Evolutionary conservation across 2,888 invertebrate genomes (phyloP), one percentile per base, ranked within the genome.

Genomic region (Ceriagrion tenellum): DNA sequence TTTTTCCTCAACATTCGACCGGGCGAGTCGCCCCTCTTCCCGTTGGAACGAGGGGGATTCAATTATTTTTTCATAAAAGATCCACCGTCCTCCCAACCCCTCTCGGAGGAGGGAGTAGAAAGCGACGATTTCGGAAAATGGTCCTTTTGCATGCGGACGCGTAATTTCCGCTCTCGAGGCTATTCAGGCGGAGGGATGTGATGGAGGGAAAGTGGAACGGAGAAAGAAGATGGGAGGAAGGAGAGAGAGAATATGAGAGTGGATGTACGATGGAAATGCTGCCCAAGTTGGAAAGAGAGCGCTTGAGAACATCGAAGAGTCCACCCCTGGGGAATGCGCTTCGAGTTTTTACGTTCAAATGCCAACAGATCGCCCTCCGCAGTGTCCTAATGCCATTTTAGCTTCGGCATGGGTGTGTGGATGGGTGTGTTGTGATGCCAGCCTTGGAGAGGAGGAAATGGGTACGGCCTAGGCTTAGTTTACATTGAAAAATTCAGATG

Each of bases 11-110:
- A 81, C 26, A 81, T 81, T 81, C 35, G 12, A 10, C 30, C 35
- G 12, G 81, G 30, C 0, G 81, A 35, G 35, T 13, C 30, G 30
- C n/a, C 81, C 18, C 69, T 26, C 23, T 69, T 26, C 1, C 13
- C 35, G 16, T 3, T 35, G 81, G n/a, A 69, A 4, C 81, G 30
- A 16, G 35, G 26, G 16, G 81, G 26, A 81, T 81, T 81, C 81
- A 81, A 81, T 81, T 81, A 81, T 81, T 81, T 35, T 81, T 81
- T 81, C 81, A 81, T 81, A 35, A 81, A 81, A 26, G 81, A 26
- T 35, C 81, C 4, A 26, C 16, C 81, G 35, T 35, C 35, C 13
- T 35, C 81, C 81, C 16, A 2, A 4, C 23, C 26, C 69, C 47
- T 8, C 47, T 8, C 8, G 47, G 35, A 30, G 16, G 30, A 18